A percentile compares a stretch with the other conserved stretches of the same genome.
Evolutionary conservation across 2,113 vertebrate genomes (phyloP).

Genomic region (Scartelaos histophorus): DNA sequence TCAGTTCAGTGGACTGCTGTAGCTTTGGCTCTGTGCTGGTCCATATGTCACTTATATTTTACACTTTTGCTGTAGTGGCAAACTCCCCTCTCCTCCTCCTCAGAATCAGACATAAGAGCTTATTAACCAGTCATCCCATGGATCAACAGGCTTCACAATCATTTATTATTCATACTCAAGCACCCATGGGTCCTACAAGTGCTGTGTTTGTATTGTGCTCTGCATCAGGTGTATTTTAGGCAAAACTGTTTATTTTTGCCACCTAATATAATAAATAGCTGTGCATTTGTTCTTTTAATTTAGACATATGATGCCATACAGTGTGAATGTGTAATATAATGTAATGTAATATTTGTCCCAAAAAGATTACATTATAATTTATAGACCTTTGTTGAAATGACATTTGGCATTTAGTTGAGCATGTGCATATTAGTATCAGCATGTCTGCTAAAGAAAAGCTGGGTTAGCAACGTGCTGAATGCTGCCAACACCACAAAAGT

Average conservation of each 20-base stretch:
- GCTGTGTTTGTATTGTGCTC: constrained; percentile 4
- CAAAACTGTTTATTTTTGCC: not conserved
- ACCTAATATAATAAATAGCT: not conserved
- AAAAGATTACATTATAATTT: not conserved
- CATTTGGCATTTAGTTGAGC: not conserved
- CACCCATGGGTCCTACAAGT: constrained; percentile 24
- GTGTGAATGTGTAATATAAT: not conserved
- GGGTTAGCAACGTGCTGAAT: not conserved
- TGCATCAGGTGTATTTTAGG: constrained; percentile 6
- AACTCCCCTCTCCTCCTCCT: not conserved
- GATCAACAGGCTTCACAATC: constrained; percentile 12
- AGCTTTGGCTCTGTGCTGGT: constrained; percentile 17
- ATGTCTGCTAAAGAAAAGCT: constrained; percentile 38
- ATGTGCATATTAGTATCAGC: constrained; percentile 27
- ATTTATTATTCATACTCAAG: constrained; percentile 36
- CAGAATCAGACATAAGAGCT: not conserved
- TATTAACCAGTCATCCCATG: constrained; percentile 36
- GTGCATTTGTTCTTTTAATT: not conserved
- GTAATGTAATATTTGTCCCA: not conserved
- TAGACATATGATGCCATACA: not conserved
- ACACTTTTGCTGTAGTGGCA: constrained; percentile 7
- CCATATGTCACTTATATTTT: constrained; percentile 29
- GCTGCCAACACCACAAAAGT: constrained; percentile 3
- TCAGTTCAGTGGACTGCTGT: constrained; percentile 15
- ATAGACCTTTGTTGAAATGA: too few species aligned